These are phyloP conservation scores for Halichoeres trimaculatus DNA, from an alignment of 2,113 vertebrate species.

Conservation along the genomic window DNA sequence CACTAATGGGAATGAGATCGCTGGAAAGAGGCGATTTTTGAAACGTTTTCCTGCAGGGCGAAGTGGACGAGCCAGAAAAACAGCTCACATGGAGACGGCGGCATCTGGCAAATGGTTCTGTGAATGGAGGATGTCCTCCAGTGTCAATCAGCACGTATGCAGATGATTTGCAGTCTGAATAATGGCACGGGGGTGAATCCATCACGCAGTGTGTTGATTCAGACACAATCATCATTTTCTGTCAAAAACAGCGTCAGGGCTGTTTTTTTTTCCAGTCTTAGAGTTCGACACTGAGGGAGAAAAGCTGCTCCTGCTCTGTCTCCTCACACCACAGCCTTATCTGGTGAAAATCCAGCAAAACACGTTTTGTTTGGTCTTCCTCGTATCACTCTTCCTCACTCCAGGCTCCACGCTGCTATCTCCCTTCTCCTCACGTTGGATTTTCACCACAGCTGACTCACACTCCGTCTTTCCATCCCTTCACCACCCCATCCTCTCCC, in stretches of 20 bases:
- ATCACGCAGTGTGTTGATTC: slow-evolving; percentile 32
- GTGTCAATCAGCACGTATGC: slow-evolving; percentile 34
- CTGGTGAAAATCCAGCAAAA: slow-evolving; percentile 33
- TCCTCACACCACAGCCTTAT: slow-evolving; percentile 27
- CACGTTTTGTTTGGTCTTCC: slow-evolving; percentile 50
- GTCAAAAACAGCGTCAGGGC: not conserved
- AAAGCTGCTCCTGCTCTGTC: not conserved
- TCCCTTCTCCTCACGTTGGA: slow-evolving; percentile 28
- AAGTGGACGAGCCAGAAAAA: slow-evolving; percentile 27
- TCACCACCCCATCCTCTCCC: not conserved
- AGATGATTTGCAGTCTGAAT: slow-evolving; percentile 1
- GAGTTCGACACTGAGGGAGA: not conserved
- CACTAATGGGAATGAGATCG: slow-evolving; percentile 43
- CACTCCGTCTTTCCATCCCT: slow-evolving; percentile 2
- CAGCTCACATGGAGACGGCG: slow-evolving; percentile 9
- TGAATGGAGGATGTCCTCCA: slow-evolving; percentile 45
- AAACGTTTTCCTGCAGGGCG: slow-evolving; percentile 51
- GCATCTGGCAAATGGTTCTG: slow-evolving; percentile 35
- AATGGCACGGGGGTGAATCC: not conserved
- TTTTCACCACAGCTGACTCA: slow-evolving; percentile 38
- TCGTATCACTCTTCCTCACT: slow-evolving; percentile 19
- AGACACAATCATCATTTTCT: not conserved
- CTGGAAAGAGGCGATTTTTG: slow-evolving; percentile 38
- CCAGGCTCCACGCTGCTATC: slow-evolving; percentile 28
- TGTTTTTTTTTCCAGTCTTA: not conserved